phyloP scores from a whole-genome alignment of 2,113 vertebrate genomes.

The Kryptolebias marmoratus region DNA sequence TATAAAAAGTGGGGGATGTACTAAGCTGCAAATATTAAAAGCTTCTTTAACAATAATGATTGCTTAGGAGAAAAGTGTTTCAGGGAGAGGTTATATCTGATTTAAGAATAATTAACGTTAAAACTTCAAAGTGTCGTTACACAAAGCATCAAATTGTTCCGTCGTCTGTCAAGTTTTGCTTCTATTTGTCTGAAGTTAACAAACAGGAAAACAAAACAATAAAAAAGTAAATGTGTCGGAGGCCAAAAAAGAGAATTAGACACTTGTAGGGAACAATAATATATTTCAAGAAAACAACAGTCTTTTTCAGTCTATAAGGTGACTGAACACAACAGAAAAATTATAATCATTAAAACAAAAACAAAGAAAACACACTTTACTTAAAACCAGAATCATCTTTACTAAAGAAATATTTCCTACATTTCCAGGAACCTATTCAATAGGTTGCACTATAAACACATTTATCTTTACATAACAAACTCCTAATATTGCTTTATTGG shows the following conservation, averaged over 20 bases:
- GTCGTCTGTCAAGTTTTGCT: too few relatives aligned
- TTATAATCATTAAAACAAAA: not conserved
- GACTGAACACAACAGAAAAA: not conserved
- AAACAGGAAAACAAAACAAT: too few relatives aligned
- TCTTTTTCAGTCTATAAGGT: not conserved
- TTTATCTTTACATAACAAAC: not conserved
- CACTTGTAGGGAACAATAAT: not conserved
- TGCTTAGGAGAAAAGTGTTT: too few relatives aligned
- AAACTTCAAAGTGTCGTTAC: too few relatives aligned
- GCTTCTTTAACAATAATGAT: too few relatives aligned
- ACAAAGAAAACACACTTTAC: not conserved
- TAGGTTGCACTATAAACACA: slow-evolving; percentile 53
- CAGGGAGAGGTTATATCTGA: too few relatives aligned
- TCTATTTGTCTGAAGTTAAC: too few relatives aligned
- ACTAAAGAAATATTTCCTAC: slow-evolving; percentile 33
- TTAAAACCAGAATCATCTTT: slow-evolving; percentile 1
- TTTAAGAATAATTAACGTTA: too few relatives aligned
- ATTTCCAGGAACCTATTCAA: slow-evolving; percentile 33
- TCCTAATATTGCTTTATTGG: not conserved
- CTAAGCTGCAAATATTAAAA: too few relatives aligned
- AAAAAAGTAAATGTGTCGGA: too few relatives aligned
- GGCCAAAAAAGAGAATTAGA: not conserved
- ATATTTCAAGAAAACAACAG: not conserved
- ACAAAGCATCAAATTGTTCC: too few relatives aligned
- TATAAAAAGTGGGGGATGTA: too few relatives aligned